A percentile compares a stretch with the other conserved stretches of the same genome.
These are phyloP conservation scores for Cremastinae sp. DNA, from an alignment of 2,888 invertebrate species.

Conservation along the genomic window DNA sequence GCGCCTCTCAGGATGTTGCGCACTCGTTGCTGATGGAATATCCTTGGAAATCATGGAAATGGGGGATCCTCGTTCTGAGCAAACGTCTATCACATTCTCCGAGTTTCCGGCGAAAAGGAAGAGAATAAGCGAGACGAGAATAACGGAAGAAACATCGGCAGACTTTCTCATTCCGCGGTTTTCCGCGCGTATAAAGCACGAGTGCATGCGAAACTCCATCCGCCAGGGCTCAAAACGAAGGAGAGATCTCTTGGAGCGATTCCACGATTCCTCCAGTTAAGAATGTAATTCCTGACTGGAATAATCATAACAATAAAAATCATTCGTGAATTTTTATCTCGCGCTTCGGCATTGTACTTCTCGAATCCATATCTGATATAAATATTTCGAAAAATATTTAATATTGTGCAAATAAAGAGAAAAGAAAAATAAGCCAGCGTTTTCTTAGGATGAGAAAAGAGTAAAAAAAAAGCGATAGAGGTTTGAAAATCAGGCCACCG, in stretches of 20 bases:
- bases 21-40: slow-evolving; percentile 12
- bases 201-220: neutral
- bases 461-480: slow-evolving; percentile 25
- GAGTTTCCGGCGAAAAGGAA: slow-evolving; percentile 11
- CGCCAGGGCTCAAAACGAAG: slow-evolving; percentile 10
- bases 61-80: neutral
- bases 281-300: no score
- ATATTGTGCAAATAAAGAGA: no score
- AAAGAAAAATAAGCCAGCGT: slow-evolving; percentile 2
- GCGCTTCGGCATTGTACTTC: no score
- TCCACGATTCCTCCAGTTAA: slow-evolving; percentile 16
- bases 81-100: slow-evolving; percentile 1
- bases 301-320: no score
- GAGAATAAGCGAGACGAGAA: neutral
- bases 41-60: slow-evolving; percentile 35
- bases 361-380: no score
- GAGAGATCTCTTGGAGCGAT: slow-evolving; percentile 42
- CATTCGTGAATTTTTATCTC: no score
- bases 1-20: neutral
- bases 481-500: slow-evolving; percentile 56
- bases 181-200: neutral
- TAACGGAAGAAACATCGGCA: slow-evolving; percentile 15
- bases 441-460: slow-evolving; percentile 14
- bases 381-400: no score
- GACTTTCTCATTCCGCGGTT: slow-evolving; percentile 49